Percentiles rank a stretch among this genome's conserved stretches.
phyloP scores from a whole-genome alignment of 2,113 vertebrate species.

The Danio rerio region GRCz12tu NC_133185.1:32380001-32380500 shows the following conservation, averaged over 20 bases:
- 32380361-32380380: conserved; percentile 25
- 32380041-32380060: conserved; percentile 3
- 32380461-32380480: neutral
- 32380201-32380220: conserved; percentile 72
- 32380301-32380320: conserved; percentile 69
- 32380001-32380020: neutral
- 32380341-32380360: conserved; percentile 46
- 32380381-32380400: neutral
- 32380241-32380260: conserved; percentile 52
- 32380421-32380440: neutral
- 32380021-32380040: neutral
- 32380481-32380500: too few relatives aligned
- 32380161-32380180: conserved; percentile 76
- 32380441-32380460: neutral
- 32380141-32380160: conserved; percentile 81
- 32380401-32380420: neutral
- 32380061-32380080: neutral
- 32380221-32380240: conserved; percentile 71
- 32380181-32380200: conserved; percentile 73
- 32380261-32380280: conserved; percentile 62
- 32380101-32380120: conserved; percentile 53
- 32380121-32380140: conserved; percentile 74
- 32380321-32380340: conserved; percentile 69
- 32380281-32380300: conserved; percentile 74
- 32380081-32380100: conserved; percentile 17